Conservation (phyloP, 2,797 vertebrate species). For the Notolabrus celidotus region DNA sequence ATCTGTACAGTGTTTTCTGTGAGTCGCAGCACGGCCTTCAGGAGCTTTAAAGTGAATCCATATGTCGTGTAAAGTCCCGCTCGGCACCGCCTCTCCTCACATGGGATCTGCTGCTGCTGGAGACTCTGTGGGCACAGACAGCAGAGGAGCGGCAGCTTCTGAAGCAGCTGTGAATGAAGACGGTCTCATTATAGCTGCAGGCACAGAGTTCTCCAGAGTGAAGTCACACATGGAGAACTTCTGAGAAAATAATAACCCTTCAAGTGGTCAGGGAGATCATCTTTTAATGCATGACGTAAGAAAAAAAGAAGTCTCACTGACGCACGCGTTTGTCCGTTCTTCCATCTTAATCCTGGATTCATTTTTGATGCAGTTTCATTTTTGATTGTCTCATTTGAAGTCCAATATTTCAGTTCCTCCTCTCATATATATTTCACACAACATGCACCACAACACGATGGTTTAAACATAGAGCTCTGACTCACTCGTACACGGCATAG, state of each 20-base stretch:
- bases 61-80: not conserved
- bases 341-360: not conserved
- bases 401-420: too few species aligned
- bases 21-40: not conserved
- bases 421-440: too few species aligned
- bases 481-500: too few species aligned
- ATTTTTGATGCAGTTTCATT: not conserved
- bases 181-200: slow-evolving; percentile 7
- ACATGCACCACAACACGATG: too few species aligned
- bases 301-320: not conserved
- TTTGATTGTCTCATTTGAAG: not conserved
- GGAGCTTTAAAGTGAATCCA: slow-evolving; percentile 14
- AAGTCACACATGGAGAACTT: not conserved
- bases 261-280: not conserved
- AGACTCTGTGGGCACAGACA: not conserved
- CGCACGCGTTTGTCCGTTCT: not conserved
- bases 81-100: not conserved
- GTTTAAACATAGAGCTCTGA: too few species aligned
- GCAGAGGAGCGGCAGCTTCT: not conserved
- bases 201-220: not conserved
- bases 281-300: slow-evolving; percentile 3
- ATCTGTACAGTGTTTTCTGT: not conserved
- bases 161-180: not conserved
- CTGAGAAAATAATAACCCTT: not conserved
- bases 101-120: not conserved